A percentile compares a stretch with the other conserved stretches of the same genome.
These are phyloP conservation scores for Thryonomys swinderianus DNA, from an alignment of 2,113 vertebrate species.

Conservation along the genomic window DNA sequence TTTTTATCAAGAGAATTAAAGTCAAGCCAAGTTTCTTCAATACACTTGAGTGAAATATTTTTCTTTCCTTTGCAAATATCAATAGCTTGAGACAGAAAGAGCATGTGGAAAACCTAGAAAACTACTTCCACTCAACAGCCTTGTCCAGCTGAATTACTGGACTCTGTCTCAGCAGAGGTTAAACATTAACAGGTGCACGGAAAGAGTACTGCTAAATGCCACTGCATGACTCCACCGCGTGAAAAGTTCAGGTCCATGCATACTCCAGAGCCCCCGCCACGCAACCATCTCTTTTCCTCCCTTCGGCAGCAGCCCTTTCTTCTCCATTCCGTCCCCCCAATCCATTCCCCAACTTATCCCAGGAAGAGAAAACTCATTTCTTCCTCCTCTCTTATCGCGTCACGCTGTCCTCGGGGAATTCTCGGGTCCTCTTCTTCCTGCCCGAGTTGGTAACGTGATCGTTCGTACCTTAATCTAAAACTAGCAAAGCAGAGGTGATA, in stretches of 20 bases:
- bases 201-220: constrained; percentile 16
- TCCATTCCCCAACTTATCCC: background rate
- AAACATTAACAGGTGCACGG: constrained; percentile 54
- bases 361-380: background rate
- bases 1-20: constrained; percentile 51
- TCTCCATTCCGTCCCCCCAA: background rate
- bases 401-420: background rate
- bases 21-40: constrained; percentile 34
- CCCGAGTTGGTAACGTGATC: background rate
- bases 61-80: constrained; percentile 53
- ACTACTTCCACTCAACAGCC: constrained; percentile 62
- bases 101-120: constrained; percentile 57
- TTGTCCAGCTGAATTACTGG: constrained; percentile 57
- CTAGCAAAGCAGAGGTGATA: background rate
- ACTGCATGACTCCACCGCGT: background rate
- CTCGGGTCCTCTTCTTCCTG: background rate
- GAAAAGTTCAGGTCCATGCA: background rate
- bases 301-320: background rate
- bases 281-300: background rate
- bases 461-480: background rate
- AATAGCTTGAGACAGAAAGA: constrained; percentile 67
- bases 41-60: background rate
- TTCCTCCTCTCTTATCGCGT: background rate
- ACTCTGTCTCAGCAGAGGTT: constrained; percentile 43
- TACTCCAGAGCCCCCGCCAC: background rate